These are phyloP conservation scores for Rotaria magnacalcarata DNA, from an alignment of 2,888 invertebrate genomes.

Conservation along the genomic window DNA sequence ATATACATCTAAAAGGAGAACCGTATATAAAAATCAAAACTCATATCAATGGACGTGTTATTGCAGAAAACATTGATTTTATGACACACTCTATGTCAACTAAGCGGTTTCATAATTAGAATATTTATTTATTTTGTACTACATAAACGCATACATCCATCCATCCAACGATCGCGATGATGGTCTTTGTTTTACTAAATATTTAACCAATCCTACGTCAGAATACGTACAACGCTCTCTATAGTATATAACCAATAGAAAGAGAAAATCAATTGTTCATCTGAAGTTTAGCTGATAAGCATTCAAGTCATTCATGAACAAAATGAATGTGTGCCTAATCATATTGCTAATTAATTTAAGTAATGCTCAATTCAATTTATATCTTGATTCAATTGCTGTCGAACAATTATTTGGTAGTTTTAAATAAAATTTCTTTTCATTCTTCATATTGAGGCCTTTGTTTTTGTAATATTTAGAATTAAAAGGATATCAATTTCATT, in stretches of 20 bases:
- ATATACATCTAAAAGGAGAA: no score
- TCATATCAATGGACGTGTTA: no score
- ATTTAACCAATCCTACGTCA: neutral
- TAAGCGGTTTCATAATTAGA: neutral
- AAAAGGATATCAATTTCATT: neutral
- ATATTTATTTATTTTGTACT: neutral
- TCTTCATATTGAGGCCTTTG: neutral
- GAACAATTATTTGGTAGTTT: neutral
- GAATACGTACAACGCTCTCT: neutral
- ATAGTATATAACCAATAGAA: neutral
- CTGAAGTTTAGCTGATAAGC: neutral
- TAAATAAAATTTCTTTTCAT: neutral
- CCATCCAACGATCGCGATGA: neutral
- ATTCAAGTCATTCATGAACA: neutral
- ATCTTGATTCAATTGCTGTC: neutral
- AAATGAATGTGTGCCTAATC: neutral
- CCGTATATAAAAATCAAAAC: no score
- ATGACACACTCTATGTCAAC: neutral
- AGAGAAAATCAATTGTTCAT: neutral
- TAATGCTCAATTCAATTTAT: neutral
- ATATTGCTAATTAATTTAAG: neutral
- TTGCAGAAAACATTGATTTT: neutral
- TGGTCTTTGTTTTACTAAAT: neutral
- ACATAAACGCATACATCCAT: neutral
- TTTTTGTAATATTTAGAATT: neutral